Base-by-base conservation (phyloP, 1,140 invertebrate species). In the Arion vulgaris region DNA sequence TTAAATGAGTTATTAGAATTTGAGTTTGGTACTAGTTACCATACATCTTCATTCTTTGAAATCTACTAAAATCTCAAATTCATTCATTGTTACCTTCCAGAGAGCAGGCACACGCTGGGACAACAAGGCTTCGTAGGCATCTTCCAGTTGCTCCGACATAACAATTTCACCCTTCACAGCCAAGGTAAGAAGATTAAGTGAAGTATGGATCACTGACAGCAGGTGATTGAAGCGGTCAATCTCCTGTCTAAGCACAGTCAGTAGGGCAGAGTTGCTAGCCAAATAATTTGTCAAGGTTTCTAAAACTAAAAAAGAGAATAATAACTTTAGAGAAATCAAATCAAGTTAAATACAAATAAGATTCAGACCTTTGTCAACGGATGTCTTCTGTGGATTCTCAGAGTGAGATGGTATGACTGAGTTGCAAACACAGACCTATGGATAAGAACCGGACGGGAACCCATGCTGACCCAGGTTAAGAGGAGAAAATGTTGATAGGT, bases 181-280 rank as follows among this genome's bases (percentile, higher is more conserved):
- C 90, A 95, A 95, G 87, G 95, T 94, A 36, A 97, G 91, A 86
- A 95, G 94, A 49, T 93, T 92, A 85, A 97, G 93, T 0, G 95
- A 96, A 7, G 89, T 90, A 87, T 96, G 95, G 80, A 97, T 91
- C 11, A 95, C 92, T 66, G 87, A 88, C 19, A 97, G 91, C 17
- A 97, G 91, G 84, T 94, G 94, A 89, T 97, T 97, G 87, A 96
- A 97, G 72, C 96, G 93, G 86, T 96, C 96, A 0, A 96, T 94
- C 93, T 97, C 96, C 92, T 97, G 96, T n/a, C 95, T 88, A 41
- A 97, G 92, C 9, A 97, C 96, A 0, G 96, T 96, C 0, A 96
- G 95, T 34, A 97, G 89, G 32, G 91, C 91, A 34, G 91, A 92
- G 85, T 90, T 90, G 71, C 87, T 84, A 19, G 88, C 83, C 28